A percentile compares a stretch with the other conserved stretches of the same genome.
Evolutionary conservation across 2,113 vertebrate species (phyloP).

Genomic region (Cheilinus undulatus): DNA sequence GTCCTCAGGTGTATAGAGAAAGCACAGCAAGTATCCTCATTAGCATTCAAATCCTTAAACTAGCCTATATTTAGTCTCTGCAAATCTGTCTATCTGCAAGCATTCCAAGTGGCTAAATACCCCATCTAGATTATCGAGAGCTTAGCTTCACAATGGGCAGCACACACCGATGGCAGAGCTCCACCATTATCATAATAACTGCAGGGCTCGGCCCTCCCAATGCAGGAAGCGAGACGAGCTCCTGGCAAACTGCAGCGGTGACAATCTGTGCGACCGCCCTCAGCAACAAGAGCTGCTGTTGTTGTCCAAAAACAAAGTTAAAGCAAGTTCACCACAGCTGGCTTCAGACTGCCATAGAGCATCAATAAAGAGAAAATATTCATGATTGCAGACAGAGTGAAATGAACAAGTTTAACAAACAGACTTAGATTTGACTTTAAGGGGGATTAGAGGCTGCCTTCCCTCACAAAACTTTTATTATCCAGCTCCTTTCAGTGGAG

Average conservation of each 20-base stretch:
- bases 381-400: no score
- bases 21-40: constrained; percentile 39
- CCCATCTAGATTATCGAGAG: constrained; percentile 40
- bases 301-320: constrained; percentile 11
- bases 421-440: no score
- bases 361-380: no score
- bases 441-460: no score
- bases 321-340: neutral
- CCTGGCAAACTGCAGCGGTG: constrained; percentile 7
- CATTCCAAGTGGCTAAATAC: constrained; percentile 50
- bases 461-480: no score
- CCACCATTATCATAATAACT: constrained; percentile 51
- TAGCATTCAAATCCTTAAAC: constrained; percentile 48
- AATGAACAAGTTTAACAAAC: no score
- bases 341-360: no score
- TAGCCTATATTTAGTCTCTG: constrained; percentile 52
- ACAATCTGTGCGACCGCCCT: neutral
- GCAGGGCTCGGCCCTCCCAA: constrained; percentile 7
- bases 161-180: constrained; percentile 34
- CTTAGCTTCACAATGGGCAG: constrained; percentile 48
- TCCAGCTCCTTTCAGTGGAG: no score
- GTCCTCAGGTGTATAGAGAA: constrained; percentile 37
- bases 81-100: constrained; percentile 47
- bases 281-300: neutral
- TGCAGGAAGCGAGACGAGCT: constrained; percentile 21